These are phyloP conservation scores for Galeopterus variegatus DNA, from an alignment of 2,113 vertebrate species.

Conservation along the genomic window DNA sequence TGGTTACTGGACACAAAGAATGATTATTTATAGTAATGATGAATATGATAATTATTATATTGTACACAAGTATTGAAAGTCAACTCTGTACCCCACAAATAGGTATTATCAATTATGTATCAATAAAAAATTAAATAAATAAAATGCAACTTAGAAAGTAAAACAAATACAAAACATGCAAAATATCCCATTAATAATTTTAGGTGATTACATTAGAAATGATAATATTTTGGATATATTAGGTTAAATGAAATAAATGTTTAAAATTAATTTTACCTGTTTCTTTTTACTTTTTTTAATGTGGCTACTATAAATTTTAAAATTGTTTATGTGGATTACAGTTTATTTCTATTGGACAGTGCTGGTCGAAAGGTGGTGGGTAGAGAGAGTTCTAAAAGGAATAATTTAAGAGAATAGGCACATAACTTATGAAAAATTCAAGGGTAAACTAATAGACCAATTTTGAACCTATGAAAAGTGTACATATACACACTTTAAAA, in stretches of 20 bases:
- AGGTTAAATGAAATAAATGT: neutral
- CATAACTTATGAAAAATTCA: neutral
- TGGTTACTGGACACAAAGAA: too few relatives aligned
- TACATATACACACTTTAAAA: neutral
- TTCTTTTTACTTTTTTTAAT: constrained; percentile 7
- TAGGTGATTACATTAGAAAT: neutral
- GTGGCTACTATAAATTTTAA: neutral
- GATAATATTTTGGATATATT: neutral
- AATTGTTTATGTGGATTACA: neutral
- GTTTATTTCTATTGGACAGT: neutral
- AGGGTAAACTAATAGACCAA: neutral
- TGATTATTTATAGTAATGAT: too few relatives aligned
- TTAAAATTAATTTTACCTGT: neutral
- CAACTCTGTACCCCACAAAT: too few relatives aligned
- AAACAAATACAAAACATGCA: too few relatives aligned
- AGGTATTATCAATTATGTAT: too few relatives aligned
- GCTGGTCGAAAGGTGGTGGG: neutral
- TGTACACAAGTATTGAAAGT: too few relatives aligned
- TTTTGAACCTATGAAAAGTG: neutral
- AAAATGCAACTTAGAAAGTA: too few relatives aligned
- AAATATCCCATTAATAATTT: neutral
- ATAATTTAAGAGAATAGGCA: neutral
- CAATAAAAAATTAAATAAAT: too few relatives aligned
- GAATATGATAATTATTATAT: too few relatives aligned
- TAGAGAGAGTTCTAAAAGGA: neutral